phyloP scores from a whole-genome alignment of 2,888 invertebrate species.

The Megalurothrips usitatus region DNA sequence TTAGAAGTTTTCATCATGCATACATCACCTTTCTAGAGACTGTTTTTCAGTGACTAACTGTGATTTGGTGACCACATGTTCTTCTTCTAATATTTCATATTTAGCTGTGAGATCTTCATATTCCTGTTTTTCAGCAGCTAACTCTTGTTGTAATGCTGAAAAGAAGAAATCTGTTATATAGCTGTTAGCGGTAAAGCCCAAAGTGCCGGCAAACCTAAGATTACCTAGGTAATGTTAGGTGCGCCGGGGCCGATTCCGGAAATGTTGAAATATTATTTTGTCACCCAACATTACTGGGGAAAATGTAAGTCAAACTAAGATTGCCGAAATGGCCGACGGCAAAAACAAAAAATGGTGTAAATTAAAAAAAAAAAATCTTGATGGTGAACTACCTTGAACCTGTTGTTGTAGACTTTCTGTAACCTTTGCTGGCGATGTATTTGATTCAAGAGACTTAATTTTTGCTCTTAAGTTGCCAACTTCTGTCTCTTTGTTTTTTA shows the following conservation, averaged over 20 bases:
- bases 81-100: constrained; percentile 78
- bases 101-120: constrained; percentile 75
- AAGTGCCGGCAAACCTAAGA: too few relatives aligned
- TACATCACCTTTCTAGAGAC: constrained; percentile 60
- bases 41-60: constrained; percentile 78
- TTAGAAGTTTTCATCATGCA: constrained; percentile 40
- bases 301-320: not conserved
- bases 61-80: constrained; percentile 77
- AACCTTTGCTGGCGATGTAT: constrained; percentile 2
- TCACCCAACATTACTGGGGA: too few relatives aligned
- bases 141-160: constrained; percentile 62
- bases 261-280: too few relatives aligned
- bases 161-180: constrained; percentile 37
- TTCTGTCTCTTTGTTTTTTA: constrained; percentile 71
- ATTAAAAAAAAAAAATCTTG: not conserved
- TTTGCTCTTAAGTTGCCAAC: constrained; percentile 71
- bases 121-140: constrained; percentile 65
- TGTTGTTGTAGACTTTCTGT: constrained; percentile 10
- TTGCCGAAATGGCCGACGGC: too few relatives aligned
- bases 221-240: too few relatives aligned
- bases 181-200: too few relatives aligned
- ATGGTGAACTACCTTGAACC: not conserved
- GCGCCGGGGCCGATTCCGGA: too few relatives aligned
- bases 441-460: constrained; percentile 30
- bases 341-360: constrained; percentile 1